phyloP scores from a whole-genome alignment of 35 echinoderm and acorn worm genomes.

The Patiria miniata region DNA sequence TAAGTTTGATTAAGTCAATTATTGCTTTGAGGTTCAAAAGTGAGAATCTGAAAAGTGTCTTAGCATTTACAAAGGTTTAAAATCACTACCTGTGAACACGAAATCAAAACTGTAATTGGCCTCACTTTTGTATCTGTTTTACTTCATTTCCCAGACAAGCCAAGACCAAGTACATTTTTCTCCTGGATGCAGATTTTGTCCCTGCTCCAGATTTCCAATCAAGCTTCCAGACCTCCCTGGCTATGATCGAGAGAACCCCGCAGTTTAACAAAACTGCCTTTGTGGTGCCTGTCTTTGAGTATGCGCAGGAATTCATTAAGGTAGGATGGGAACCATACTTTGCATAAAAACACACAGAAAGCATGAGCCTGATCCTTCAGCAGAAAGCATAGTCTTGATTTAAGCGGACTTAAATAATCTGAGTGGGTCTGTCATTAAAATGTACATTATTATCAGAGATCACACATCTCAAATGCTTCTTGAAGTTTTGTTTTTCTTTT shows the following conservation, averaged over 20 bases:
- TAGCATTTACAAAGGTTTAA: no score
- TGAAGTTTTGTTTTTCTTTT: no score
- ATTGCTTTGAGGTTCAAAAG: no score
- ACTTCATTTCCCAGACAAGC: conserved; percentile 45
- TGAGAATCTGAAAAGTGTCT: no score
- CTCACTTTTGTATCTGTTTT: not conserved
- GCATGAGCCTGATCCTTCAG: not conserved
- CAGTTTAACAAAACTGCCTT: conserved; percentile 48
- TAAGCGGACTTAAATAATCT: not conserved
- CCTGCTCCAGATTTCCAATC: conserved; percentile 50
- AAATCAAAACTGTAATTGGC: no score
- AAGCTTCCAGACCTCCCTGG: conserved; percentile 40
- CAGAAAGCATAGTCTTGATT: not conserved
- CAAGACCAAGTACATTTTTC: conserved; percentile 60
- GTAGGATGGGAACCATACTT: conserved; percentile 21
- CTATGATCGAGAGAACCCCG: not conserved
- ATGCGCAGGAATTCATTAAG: conserved; percentile 45
- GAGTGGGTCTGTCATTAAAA: no score
- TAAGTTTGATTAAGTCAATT: no score
- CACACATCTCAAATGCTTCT: no score
- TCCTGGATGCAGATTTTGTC: conserved; percentile 73
- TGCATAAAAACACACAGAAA: not conserved
- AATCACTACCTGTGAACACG: no score
- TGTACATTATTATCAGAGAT: no score
- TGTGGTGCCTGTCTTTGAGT: conserved; percentile 79